Evolutionary conservation across 2,113 vertebrate genomes (phyloP), one percentile per base, ranked within the genome.

Genomic region (Athene cunicularia): DNA sequence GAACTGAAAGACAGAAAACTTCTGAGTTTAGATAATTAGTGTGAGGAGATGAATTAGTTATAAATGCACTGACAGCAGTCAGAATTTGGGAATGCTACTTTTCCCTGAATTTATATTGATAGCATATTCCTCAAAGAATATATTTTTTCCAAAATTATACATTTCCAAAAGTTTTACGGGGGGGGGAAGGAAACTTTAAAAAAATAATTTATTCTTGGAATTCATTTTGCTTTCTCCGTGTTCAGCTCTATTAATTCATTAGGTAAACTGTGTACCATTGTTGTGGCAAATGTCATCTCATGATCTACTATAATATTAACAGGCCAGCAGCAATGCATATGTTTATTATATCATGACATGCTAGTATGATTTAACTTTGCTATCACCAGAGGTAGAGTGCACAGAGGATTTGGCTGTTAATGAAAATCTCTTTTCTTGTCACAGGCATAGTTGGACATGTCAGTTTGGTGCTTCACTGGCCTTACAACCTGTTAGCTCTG

Each of bases 161-260:
- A 6, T 77, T 86, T 58, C 21, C 14, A 55, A 52, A 72, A 73
- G 18, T 50, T 5, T 28, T 82, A 11, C 6, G 49, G 16, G 4
- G 5, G 6, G 3, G 4, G 0, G 1, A 8, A 0, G 1, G 14
- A 72, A 66, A 30, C 2, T 45, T 67, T 5, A 0, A 2, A 3
- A 35, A 45, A 66, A 32, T 6, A 14, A 13, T 5, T 67, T 21
- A 85, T 80, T 30, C 13, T 43, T 80, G 28, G n/a, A 77, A 66
- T 53, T 33, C 1, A 15, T 60, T 80, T 91, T 94, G 14, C 22
- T 84, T 81, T 87, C 45, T 63, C 23, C 79, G 33, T 82, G 33
- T 72, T 80, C 35, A 79, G 27, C 53, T 80, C 11, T 66, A 7
- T 71, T 67, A 18, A 47, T 74, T 79, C 32, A 5, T 81, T 37